A percentile compares a stretch with the other conserved stretches of the same genome.
phyloP scores from a whole-genome alignment of 1,140 invertebrate genomes.

The Aethina tumida region DNA sequence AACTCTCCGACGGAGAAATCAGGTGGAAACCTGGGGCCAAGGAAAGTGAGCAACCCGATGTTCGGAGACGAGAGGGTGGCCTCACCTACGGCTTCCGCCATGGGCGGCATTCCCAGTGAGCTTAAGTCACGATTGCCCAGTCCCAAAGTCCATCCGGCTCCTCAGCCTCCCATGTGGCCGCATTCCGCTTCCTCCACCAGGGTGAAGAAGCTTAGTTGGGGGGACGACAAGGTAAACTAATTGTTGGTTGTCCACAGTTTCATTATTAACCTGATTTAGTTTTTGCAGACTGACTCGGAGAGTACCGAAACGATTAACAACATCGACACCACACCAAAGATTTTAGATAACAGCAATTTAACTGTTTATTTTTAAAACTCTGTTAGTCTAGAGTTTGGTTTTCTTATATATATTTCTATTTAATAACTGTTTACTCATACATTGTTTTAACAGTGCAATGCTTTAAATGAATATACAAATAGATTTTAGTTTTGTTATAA shows the following conservation, averaged over 20 bases:
- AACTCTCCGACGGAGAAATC: conserved; percentile 13
- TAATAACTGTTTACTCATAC: no score
- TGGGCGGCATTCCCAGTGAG: conserved; percentile 30
- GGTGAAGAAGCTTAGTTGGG: conserved; percentile 65
- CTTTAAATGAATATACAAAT: no score
- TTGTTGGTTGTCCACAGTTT: conserved; percentile 2
- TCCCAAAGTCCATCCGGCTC: conserved; percentile 35
- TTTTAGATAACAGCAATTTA: conserved; percentile 31
- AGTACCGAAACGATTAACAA: conserved; percentile 31
- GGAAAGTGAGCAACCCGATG: conserved; percentile 31
- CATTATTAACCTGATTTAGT: conserved; percentile 2
- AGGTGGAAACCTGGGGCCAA: conserved; percentile 2
- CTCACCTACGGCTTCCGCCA: conserved; percentile 28
- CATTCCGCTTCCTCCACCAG: conserved; percentile 45
- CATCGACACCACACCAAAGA: conserved; percentile 28
- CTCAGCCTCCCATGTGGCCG: conserved; percentile 29
- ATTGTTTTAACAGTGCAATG: no score
- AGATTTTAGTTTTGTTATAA: no score
- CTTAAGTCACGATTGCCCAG: conserved; percentile 26
- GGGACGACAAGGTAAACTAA: conserved; percentile 45
- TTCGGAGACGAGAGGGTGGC: conserved; percentile 26
- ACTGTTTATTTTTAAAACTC: conserved; percentile 33
- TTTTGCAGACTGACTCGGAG: conserved; percentile 30
- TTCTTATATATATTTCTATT: background rate
- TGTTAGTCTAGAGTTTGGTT: background rate